These are phyloP conservation scores for Hetaerina americana DNA, from an alignment of 1,140 invertebrate genomes.

Conservation along the genomic window DNA sequence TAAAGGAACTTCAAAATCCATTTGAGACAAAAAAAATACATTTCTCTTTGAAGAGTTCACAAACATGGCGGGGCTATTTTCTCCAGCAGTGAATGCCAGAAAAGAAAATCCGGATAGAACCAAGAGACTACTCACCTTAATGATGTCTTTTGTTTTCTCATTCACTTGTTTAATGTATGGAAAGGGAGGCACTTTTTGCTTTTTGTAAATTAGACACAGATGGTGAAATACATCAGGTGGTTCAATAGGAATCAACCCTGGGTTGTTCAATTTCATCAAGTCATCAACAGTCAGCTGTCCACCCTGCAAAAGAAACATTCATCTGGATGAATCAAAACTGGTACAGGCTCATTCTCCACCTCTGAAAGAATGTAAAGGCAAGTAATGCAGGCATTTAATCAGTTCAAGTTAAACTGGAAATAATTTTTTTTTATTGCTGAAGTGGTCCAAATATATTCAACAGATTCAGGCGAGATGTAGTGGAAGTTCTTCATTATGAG, in stretches of 20 bases:
- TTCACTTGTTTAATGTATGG: slow-evolving; percentile 58
- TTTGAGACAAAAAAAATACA: too few relatives aligned
- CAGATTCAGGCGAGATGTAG: too few relatives aligned
- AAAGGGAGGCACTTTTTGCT: slow-evolving; percentile 38
- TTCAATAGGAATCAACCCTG: slow-evolving; percentile 42
- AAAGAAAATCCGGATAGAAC: too few relatives aligned
- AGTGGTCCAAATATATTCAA: too few relatives aligned
- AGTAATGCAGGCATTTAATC: too few relatives aligned
- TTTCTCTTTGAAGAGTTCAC: too few relatives aligned
- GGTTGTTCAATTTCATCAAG: slow-evolving; percentile 44
- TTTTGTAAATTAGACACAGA: slow-evolving; percentile 46
- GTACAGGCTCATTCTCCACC: neutral
- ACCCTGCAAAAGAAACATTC: slow-evolving; percentile 3
- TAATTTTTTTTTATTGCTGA: too few relatives aligned
- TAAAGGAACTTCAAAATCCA: too few relatives aligned
- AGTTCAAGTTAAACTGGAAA: too few relatives aligned
- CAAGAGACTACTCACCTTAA: slow-evolving; percentile 51
- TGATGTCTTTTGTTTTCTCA: slow-evolving; percentile 52
- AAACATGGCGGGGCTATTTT: too few relatives aligned
- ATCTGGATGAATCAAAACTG: neutral
- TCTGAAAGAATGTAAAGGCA: neutral
- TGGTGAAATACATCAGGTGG: slow-evolving; percentile 59
- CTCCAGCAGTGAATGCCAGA: too few relatives aligned
- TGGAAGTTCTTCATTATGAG: too few relatives aligned
- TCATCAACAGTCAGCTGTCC: slow-evolving; percentile 34